A percentile compares a stretch with the other conserved stretches of the same genome.
These are phyloP conservation scores for Bubo blakistoni DNA, from an alignment of 2,113 vertebrate genomes.

Conservation along the genomic window DNA sequence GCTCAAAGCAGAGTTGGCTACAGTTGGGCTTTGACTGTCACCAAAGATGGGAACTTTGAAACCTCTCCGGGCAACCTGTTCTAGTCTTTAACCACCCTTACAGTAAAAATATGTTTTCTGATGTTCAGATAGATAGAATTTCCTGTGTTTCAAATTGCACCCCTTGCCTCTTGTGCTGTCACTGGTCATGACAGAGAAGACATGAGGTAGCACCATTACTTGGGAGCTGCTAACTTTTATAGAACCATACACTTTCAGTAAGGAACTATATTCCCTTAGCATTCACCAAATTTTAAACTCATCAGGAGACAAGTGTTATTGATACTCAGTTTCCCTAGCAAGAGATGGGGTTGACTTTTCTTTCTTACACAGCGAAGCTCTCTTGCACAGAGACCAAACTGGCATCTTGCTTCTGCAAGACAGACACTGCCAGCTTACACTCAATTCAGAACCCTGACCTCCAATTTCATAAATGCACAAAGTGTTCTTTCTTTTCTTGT, in stretches of 20 bases:
- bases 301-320: background rate
- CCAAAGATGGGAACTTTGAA: background rate
- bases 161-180: background rate
- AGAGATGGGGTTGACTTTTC: background rate
- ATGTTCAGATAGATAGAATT: background rate
- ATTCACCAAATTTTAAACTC: background rate
- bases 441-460: background rate
- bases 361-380: background rate
- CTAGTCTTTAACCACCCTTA: background rate
- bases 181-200: background rate
- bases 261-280: background rate
- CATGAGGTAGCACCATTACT: rapidly evolving
- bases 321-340: background rate
- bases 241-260: background rate
- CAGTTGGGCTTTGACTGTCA: background rate
- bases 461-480: background rate
- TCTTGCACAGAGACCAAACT: background rate
- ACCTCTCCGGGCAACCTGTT: background rate
- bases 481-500: background rate
- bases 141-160: background rate
- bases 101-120: background rate
- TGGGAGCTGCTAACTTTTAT: background rate
- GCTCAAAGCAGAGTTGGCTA: background rate
- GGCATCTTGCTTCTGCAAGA: background rate
- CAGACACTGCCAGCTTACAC: background rate